phyloP scores from a whole-genome alignment of 2,888 invertebrate genomes.

The Pandemis heparana region DNA sequence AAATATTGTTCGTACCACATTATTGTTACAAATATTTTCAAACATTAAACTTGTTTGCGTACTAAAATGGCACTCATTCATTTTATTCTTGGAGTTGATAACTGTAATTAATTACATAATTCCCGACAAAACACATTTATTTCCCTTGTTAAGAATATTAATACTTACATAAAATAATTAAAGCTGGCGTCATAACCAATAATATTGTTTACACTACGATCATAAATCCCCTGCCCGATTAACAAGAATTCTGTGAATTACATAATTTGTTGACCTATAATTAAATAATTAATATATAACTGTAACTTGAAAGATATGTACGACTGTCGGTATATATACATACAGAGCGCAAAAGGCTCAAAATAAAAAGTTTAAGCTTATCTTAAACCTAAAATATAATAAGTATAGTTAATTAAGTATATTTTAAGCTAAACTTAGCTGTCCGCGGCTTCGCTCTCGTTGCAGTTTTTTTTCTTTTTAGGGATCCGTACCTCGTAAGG shows the following conservation, averaged over 20 bases:
- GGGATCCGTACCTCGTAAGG: no score
- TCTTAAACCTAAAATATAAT: no score
- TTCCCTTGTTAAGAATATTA: neutral
- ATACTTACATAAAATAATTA: neutral
- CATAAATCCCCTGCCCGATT: neutral
- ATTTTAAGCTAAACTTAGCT: no score
- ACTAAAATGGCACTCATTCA: neutral
- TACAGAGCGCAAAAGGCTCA: no score
- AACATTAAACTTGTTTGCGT: neutral
- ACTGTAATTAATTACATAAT: neutral
- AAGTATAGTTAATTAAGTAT: no score
- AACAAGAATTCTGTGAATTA: neutral
- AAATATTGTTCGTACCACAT: no score
- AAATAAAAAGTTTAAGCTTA: no score
- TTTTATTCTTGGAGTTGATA: neutral
- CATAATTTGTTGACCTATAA: neutral
- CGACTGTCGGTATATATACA: no score
- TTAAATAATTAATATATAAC: no score
- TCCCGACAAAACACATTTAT: neutral
- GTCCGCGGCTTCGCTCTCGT: no score
- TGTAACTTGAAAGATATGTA: no score
- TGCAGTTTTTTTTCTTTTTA: no score
- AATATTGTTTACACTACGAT: neutral
- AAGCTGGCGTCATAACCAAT: neutral
- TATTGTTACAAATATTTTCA: neutral